Evolutionary conservation across 2,113 vertebrate species (phyloP).

Genomic region (Solea solea): DNA sequence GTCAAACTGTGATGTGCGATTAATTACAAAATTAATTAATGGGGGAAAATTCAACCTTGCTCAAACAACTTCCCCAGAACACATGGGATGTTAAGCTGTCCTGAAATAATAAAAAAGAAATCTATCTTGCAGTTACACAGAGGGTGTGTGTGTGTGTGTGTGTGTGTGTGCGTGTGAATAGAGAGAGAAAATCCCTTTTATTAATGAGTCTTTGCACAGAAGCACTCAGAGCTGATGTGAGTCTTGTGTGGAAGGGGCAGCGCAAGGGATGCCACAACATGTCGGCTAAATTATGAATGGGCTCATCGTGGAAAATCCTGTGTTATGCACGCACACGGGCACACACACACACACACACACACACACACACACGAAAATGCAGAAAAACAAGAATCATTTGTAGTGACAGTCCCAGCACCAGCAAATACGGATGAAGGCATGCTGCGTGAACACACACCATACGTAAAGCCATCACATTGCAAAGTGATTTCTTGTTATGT

Average conservation of each 20-base stretch:
- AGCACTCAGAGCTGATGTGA: slow-evolving; percentile 12
- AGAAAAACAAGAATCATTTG: too few species aligned
- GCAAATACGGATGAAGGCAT: too few species aligned
- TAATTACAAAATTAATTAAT: slow-evolving; percentile 29
- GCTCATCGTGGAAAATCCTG: not conserved
- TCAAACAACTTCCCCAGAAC: slow-evolving; percentile 18
- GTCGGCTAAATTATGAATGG: slow-evolving; percentile 26
- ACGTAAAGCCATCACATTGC: not conserved
- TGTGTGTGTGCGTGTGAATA: slow-evolving; percentile 2
- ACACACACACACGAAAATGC: not conserved
- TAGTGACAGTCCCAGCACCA: too few species aligned
- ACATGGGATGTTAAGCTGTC: not conserved
- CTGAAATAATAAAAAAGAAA: not conserved
- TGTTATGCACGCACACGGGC: not conserved
- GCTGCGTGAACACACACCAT: too few species aligned
- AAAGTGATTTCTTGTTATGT: not conserved
- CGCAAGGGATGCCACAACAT: slow-evolving; percentile 6
- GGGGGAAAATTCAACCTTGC: slow-evolving; percentile 15
- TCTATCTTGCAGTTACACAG: not conserved
- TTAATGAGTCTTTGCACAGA: slow-evolving; percentile 22
- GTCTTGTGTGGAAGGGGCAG: slow-evolving; percentile 18
- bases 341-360: too few species aligned
- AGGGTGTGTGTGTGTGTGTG: not conserved
- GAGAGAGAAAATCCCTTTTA: slow-evolving; percentile 9
- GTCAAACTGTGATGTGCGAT: slow-evolving; percentile 28